These are phyloP conservation scores for Eupithecia inturbata DNA, from an alignment of 2,888 invertebrate species.

Conservation along the genomic window DNA sequence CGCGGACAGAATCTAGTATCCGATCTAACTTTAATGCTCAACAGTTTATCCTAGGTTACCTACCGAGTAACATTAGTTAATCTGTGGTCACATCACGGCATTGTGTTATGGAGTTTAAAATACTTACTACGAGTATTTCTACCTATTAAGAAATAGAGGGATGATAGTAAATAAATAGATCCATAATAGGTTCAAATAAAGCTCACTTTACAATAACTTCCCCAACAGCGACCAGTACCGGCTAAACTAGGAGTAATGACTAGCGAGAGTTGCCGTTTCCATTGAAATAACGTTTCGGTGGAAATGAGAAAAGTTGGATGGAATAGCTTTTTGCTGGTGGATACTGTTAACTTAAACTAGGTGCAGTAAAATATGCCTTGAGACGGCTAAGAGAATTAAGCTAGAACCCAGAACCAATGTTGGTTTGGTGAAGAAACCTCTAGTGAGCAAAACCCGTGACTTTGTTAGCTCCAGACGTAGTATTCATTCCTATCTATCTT, in stretches of 20 bases:
- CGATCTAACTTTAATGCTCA: too few relatives aligned
- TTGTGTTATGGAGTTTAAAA: background rate
- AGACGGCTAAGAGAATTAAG: background rate
- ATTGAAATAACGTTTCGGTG: slow-evolving; percentile 25
- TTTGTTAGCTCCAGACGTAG: background rate
- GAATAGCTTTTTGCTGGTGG: slow-evolving; percentile 11
- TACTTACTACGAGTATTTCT: background rate
- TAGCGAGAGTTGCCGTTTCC: slow-evolving; percentile 8
- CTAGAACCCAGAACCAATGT: background rate
- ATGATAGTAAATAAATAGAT: background rate
- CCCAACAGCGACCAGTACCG: background rate
- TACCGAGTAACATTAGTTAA: background rate
- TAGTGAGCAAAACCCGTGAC: background rate
- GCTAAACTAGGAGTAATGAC: slow-evolving; percentile 25
- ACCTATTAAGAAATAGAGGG: background rate
- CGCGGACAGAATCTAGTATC: too few relatives aligned
- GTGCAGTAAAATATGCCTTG: slow-evolving; percentile 9
- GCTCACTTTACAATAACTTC: background rate
- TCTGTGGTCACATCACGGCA: background rate
- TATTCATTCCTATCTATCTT: background rate
- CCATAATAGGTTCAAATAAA: background rate
- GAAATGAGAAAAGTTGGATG: slow-evolving; percentile 29
- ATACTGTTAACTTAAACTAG: slow-evolving; percentile 8
- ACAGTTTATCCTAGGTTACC: too few relatives aligned
- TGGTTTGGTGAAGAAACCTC: background rate